Percentiles rank a stretch among this genome's conserved stretches.
Evolutionary conservation across 2,113 vertebrate genomes (phyloP).

Genomic region (Ivindomyrus marchei): DNA sequence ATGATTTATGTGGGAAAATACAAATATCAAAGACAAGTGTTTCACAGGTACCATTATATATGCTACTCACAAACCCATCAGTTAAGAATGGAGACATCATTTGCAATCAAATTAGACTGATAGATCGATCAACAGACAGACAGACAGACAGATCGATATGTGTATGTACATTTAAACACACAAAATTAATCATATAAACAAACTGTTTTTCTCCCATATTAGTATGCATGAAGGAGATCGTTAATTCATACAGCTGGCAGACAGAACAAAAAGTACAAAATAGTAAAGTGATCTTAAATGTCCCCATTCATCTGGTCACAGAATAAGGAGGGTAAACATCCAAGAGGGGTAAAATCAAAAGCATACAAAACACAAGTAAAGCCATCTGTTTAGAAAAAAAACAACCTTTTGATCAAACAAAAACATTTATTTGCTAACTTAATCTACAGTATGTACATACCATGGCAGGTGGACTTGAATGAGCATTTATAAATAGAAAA

Average conservation of each 20-base stretch:
- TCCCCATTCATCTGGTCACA: not conserved
- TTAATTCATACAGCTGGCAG: slow-evolving; percentile 51
- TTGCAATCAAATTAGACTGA: not conserved
- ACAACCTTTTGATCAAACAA: not conserved
- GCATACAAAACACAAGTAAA: not conserved
- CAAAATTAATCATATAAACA: not conserved
- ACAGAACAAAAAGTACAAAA: slow-evolving; percentile 38
- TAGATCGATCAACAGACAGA: not conserved
- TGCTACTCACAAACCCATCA: not conserved
- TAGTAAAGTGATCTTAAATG: slow-evolving; percentile 30
- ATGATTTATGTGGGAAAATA: not conserved
- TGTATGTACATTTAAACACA: not conserved
- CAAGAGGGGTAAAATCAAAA: not conserved
- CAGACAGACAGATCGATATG: not conserved
- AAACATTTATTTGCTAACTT: not conserved
- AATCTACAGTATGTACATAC: not conserved
- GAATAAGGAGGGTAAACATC: not conserved
- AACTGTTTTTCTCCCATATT: slow-evolving; percentile 43
- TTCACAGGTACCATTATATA: not conserved
- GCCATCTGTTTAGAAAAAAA: not conserved
- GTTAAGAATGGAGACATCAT: not conserved
- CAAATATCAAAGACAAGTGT: not conserved
- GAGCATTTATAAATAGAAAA: not conserved
- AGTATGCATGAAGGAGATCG: slow-evolving; percentile 59
- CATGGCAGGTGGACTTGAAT: not conserved